Percentiles rank a stretch among this genome's conserved stretches.
These are phyloP conservation scores for Trisateles emortualis DNA, from an alignment of 2,888 invertebrate genomes.

Conservation along the genomic window DNA sequence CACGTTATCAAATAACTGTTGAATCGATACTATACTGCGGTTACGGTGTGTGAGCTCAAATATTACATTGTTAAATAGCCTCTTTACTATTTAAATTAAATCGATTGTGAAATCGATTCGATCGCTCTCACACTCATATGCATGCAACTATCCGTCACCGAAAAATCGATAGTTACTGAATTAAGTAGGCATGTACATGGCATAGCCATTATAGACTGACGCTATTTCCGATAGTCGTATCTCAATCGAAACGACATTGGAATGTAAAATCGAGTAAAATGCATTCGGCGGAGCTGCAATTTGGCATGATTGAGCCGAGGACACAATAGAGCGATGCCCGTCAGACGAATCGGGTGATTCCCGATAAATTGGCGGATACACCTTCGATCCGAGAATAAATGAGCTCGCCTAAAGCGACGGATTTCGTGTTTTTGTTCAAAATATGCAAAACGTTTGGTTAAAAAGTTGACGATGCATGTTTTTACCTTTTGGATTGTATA, in stretches of 20 bases:
- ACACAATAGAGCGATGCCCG: conserved; percentile 53
- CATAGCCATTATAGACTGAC: conserved; percentile 39
- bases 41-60: conserved; percentile 38
- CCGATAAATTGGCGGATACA: conserved; percentile 59
- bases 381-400: conserved; percentile 50
- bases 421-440: conserved; percentile 43
- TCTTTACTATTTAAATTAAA: conserved; percentile 46
- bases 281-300: conserved; percentile 66
- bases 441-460: conserved; percentile 21
- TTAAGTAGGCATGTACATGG: conserved; percentile 34
- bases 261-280: conserved; percentile 76
- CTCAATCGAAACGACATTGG: conserved; percentile 44
- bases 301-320: conserved; percentile 72
- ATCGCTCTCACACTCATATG: conserved; percentile 34
- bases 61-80: conserved; percentile 38
- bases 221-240: conserved; percentile 58
- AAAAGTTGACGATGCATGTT: conserved; percentile 10
- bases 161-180: conserved; percentile 36
- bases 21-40: conserved; percentile 35
- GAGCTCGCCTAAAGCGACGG: conserved; percentile 46
- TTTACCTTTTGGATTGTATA: conserved; percentile 26
- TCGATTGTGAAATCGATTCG: conserved; percentile 44
- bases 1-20: conserved; percentile 38
- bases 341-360: conserved; percentile 45
- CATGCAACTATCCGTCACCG: conserved; percentile 38